Evolutionary conservation across 2,888 invertebrate species (phyloP), one percentile per base, ranked within the genome.

Genomic region (Caenorhabditis sinica): DNA sequence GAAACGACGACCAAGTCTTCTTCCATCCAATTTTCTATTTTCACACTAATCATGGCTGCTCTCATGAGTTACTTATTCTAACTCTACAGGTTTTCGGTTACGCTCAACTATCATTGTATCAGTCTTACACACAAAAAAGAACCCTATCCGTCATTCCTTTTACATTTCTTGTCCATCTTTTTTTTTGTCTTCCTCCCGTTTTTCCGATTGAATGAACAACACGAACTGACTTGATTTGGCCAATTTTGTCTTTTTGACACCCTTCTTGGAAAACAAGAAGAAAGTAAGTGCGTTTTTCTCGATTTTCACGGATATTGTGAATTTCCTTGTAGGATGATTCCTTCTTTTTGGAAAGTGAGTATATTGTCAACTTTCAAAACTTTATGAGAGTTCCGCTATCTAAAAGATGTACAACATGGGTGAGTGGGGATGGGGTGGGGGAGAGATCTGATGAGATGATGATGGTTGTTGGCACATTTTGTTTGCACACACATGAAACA

Each of bases 321-420:
- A 13, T 6, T 36, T 4, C 33, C 9, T 9, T 36, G 33, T 36
- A 9, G 15, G 30, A 65, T 40, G 8, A 40, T 20, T 28, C 28
- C 30, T 36, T 60, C 28, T 43, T 40, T 36, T 36, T 45, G 8
- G 30, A 13, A 20, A 11, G 25, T 53, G 56, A 33, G 23, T 6
- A n/a, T 17, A 25, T 69, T 63, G 71, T 82, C 74, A 82, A 82
- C 82, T 82, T 82, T 82, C 76, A 82, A 82, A 82, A 76, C 74
- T 82, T 82, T 82, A 82, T 82, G 76, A 60, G 60, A 73, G 74
- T 82, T 82, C 76, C 82, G 82, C 72, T 72, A 82, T 76, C 82
- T 83, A 83, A 82, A 76, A 82, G 76, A 77, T 82, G 82, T 68
- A 65, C 72, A 82, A 72, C 68, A 83, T 76, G 63, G 49, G 61